A percentile compares a stretch with the other conserved stretches of the same genome.
These are phyloP conservation scores for Pachypanchax playfairii DNA, from an alignment of 2,113 vertebrate genomes.

Conservation along the genomic window DNA sequence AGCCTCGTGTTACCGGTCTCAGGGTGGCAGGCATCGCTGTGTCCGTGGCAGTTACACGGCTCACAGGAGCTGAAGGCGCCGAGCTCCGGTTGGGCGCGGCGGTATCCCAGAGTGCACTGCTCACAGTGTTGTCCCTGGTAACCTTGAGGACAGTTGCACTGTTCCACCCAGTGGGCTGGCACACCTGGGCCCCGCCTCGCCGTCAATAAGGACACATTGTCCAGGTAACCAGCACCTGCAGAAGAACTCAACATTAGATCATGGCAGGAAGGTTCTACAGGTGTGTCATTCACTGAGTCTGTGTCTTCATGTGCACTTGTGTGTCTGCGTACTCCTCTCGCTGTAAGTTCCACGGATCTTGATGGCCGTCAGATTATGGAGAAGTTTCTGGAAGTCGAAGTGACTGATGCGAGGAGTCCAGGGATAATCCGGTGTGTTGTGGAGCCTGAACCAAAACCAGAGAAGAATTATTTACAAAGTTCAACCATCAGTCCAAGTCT, in stretches of 20 bases:
- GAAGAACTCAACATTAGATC: rapidly evolving
- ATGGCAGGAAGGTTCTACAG: rapidly evolving
- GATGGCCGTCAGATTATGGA: constrained; percentile 91
- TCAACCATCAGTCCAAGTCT: too few relatives aligned
- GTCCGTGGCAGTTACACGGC: constrained; percentile 88
- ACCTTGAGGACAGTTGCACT: constrained; percentile 88
- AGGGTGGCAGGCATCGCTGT: constrained; percentile 89
- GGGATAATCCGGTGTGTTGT: constrained; percentile 89
- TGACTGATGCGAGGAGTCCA: constrained; percentile 89
- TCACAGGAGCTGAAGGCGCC: constrained; percentile 91
- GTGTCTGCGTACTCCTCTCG: constrained; percentile 84
- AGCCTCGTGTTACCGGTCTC: constrained; percentile 78
- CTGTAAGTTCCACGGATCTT: constrained; percentile 97
- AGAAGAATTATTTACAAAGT: too few relatives aligned
- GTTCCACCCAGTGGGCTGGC: constrained; percentile 91
- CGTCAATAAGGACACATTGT: constrained; percentile 85
- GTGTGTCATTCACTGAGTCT: neutral
- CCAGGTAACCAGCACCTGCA: constrained; percentile 90
- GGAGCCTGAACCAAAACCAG: constrained; percentile 79
- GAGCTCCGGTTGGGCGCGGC: constrained; percentile 80
- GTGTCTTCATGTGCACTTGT: neutral
- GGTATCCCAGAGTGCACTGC: constrained; percentile 86
- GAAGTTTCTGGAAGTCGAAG: constrained; percentile 94
- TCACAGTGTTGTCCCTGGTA: constrained; percentile 95
- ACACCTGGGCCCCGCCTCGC: constrained; percentile 81